Percentiles rank a stretch among this genome's conserved stretches.
phyloP scores from a whole-genome alignment of 2,888 invertebrate genomes.

The Cordylochernes scorpioides region DNA sequence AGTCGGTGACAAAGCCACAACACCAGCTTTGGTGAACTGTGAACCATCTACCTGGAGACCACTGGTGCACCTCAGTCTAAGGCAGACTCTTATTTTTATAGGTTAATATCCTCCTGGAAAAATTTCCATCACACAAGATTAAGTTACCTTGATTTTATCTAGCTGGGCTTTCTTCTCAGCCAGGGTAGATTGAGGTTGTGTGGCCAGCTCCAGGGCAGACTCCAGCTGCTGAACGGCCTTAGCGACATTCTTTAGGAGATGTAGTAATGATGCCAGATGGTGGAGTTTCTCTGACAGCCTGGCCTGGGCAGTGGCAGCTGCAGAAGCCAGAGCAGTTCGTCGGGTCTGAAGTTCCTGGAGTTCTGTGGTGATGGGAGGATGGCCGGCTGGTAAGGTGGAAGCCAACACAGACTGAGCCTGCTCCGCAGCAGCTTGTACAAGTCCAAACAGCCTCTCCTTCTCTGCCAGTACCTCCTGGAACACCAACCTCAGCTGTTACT shows the following conservation, averaged over 20 bases:
- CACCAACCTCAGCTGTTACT: slow-evolving; percentile 34
- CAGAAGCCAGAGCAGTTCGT: slow-evolving; percentile 59
- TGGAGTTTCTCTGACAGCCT: slow-evolving; percentile 62
- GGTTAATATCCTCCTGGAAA: too few species aligned
- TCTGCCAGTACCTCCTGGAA: slow-evolving; percentile 53
- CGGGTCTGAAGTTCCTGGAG: slow-evolving; percentile 57
- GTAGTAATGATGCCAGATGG: slow-evolving; percentile 66
- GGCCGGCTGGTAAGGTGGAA: slow-evolving; percentile 65
- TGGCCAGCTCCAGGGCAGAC: slow-evolving; percentile 39
- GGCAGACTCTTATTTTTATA: too few species aligned
- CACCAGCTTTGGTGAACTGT: too few species aligned
- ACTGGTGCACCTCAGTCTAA: too few species aligned
- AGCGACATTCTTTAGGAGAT: slow-evolving; percentile 56
- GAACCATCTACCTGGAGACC: too few species aligned
- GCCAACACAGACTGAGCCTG: slow-evolving; percentile 65
- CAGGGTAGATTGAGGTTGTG: slow-evolving; percentile 48
- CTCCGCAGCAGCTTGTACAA: slow-evolving; percentile 65
- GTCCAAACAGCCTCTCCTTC: slow-evolving; percentile 72
- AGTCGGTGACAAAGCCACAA: too few species aligned
- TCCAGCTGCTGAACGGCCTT: slow-evolving; percentile 55
- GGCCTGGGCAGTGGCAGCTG: slow-evolving; percentile 68
- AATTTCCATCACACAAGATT: too few species aligned
- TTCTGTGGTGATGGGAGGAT: slow-evolving; percentile 55
- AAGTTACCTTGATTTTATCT: slow-evolving; percentile 40
- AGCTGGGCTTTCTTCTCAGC: slow-evolving; percentile 59